Evolutionary conservation across 2,888 invertebrate genomes (phyloP).

Genomic region (Leptinotarsa juncta): DNA sequence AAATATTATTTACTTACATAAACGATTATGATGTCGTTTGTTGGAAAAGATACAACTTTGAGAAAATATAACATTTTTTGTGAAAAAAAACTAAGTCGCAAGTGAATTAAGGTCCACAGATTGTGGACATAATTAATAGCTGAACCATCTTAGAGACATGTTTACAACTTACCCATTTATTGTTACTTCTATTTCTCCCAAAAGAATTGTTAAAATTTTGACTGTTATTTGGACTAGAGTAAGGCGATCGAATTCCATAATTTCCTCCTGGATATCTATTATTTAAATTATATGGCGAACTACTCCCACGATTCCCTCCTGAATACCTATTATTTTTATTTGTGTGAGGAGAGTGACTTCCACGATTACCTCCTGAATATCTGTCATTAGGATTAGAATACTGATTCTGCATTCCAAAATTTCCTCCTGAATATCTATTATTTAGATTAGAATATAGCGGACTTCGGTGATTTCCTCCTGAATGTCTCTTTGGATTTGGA

Average conservation of each 20-base stretch:
- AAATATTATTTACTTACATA: no score
- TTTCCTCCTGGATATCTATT: conserved; percentile 1
- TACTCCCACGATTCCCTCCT: conserved; percentile 26
- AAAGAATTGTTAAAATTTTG: conserved; percentile 36
- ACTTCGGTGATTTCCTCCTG: conserved; percentile 28
- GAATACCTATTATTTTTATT: conserved; percentile 33
- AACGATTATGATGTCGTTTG: no score
- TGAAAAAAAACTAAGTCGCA: no score
- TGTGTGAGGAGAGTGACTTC: not conserved
- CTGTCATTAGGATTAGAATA: conserved; percentile 29
- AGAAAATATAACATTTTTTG: no score
- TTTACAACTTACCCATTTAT: conserved; percentile 27
- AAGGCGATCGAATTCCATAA: not conserved
- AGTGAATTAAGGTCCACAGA: no score
- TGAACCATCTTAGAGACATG: no score
- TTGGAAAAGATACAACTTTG: no score
- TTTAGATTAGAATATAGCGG: conserved; percentile 28
- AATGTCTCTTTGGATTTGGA: conserved; percentile 22
- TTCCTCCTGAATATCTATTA: conserved; percentile 31
- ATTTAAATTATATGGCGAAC: not conserved
- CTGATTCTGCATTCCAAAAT: conserved; percentile 24
- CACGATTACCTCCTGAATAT: conserved; percentile 6
- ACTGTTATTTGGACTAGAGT: conserved; percentile 33
- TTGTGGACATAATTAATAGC: no score
- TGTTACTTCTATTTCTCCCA: conserved; percentile 30